Evolutionary conservation across 1,140 invertebrate species (phyloP), one percentile per base, ranked within the genome.

Genomic region (Andricus grossulariae): DNA sequence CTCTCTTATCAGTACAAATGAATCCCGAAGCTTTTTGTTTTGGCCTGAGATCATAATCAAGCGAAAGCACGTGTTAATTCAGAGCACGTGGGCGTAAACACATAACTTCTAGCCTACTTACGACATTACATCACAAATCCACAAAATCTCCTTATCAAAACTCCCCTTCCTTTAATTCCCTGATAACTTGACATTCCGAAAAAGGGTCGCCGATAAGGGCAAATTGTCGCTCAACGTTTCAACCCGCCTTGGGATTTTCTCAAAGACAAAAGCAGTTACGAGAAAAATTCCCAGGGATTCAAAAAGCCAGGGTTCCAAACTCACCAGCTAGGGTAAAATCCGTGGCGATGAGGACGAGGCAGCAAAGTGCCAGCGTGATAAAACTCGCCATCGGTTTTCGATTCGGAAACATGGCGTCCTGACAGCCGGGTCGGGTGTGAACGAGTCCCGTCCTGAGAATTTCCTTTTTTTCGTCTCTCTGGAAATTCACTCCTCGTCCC

Each of bases 341-440:
- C 72, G 80, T 78, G 8, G 77, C 60, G 75, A 84, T 71, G 50
- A 87, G 57, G 71, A 82, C 75, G 51, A 87, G 72, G 76, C 74
- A 81, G 71, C 60, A 85, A 60, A 85, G 72, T 71, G 83, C 78
- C 57, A 87, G 72, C 45, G 60, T 73, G 74, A 77, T 75, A 74
- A 85, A 74, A 82, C 77, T 80, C 74, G 83, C 84, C 82, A 84
- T 87, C 80, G 81, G 81, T 79, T 81, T 75, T 81, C 75, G 74
- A 80, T 80, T 86, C 83, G 79, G 77, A 80, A 85, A 87, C 88
- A 89, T 90, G 86, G 86, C 86, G 87, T 85, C 86, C 78, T 85
- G 86, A 87, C 85, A 88, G 85, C 86, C 87, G 85, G 87, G 84
- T 73, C 72, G 51, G 74, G 60, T 75, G 74, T 60, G 74, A 66